A percentile compares a stretch with the other conserved stretches of the same genome.
phyloP scores from a whole-genome alignment of 2,888 invertebrate genomes.

The Drepana falcataria region DNA sequence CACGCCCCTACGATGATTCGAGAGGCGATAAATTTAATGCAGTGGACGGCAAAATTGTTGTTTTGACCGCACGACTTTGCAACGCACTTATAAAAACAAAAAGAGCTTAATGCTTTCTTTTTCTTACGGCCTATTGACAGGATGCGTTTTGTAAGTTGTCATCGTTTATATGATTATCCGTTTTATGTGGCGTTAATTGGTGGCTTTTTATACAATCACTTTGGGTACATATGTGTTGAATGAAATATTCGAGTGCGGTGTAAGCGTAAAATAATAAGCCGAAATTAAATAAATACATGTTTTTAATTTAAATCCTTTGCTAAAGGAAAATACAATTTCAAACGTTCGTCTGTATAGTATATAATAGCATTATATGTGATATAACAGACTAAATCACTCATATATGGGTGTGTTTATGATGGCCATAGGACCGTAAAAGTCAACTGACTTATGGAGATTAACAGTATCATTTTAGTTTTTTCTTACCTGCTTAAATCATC shows the following conservation, averaged over 20 bases:
- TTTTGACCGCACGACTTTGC: slow-evolving; percentile 65
- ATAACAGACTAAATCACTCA: no score
- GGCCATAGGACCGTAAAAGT: no score
- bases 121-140: slow-evolving; percentile 52
- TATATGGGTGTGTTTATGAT: no score
- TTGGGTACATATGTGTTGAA: not conserved
- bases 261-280: no score
- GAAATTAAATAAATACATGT: no score
- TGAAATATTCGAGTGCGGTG: not conserved
- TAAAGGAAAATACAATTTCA: no score
- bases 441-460: no score
- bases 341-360: no score
- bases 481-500: no score
- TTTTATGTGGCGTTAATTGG: slow-evolving; percentile 30
- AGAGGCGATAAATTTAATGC: slow-evolving; percentile 68
- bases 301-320: no score
- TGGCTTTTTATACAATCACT: slow-evolving; percentile 5
- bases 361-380: no score
- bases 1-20: slow-evolving; percentile 74
- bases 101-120: slow-evolving; percentile 35
- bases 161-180: slow-evolving; percentile 29
- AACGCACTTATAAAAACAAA: slow-evolving; percentile 43
- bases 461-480: no score
- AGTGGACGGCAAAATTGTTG: slow-evolving; percentile 76
- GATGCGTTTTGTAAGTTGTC: slow-evolving; percentile 43